Evolutionary conservation across 1,140 invertebrate species (phyloP).

Genomic region (Meteorus sp.): DNA sequence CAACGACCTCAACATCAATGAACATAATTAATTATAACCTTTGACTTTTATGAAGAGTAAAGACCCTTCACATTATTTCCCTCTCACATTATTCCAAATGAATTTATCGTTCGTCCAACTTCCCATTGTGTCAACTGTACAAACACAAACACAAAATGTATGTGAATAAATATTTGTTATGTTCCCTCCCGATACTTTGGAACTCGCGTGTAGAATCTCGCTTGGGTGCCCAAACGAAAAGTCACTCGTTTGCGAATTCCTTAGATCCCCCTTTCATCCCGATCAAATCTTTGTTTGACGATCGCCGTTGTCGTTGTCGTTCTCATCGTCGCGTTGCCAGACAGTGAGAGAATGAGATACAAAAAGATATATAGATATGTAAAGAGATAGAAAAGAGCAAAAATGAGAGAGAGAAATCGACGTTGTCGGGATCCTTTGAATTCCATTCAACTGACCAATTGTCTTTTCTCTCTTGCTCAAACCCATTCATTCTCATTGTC

Average conservation of each 20-base stretch:
- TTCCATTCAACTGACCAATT: constrained; percentile 31
- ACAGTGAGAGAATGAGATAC: too few species aligned
- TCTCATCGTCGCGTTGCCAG: constrained; percentile 3
- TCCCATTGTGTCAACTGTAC: background rate
- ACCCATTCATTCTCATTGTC: too few species aligned
- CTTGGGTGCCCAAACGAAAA: constrained; percentile 26
- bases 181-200: too few species aligned
- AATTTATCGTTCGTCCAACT: constrained; percentile 20
- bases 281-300: constrained; percentile 34
- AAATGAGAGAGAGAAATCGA: constrained; percentile 14
- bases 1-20: constrained; percentile 28
- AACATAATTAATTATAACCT: constrained; percentile 29
- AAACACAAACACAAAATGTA: constrained; percentile 6
- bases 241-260: constrained; percentile 33
- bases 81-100: constrained; percentile 26
- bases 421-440: constrained; percentile 29
- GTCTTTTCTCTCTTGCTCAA: background rate
- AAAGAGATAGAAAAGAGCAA: constrained; percentile 9
- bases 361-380: too few species aligned
- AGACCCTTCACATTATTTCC: background rate
- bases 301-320: constrained; percentile 20
- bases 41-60: too few species aligned
- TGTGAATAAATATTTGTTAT: too few species aligned
- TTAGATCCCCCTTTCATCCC: constrained; percentile 22
- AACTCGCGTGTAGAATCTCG: background rate